These are phyloP conservation scores for Gracilinanus agilis DNA, from an alignment of 2,113 vertebrate species.

Conservation along the genomic window DNA sequence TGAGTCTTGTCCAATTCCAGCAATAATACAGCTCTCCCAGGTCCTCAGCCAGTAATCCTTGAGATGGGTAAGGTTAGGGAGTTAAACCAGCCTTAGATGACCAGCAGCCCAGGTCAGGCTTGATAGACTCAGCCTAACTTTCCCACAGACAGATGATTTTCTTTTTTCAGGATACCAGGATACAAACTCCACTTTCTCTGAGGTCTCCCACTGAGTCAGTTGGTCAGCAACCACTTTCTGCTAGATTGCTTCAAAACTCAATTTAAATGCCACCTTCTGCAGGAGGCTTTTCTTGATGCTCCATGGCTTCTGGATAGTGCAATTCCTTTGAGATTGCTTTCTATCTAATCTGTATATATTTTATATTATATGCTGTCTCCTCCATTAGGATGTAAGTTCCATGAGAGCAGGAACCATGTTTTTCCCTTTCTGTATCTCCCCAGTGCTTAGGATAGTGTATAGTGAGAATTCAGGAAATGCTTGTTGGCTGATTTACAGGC, in stretches of 20 bases:
- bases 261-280: background rate
- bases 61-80: too few species aligned
- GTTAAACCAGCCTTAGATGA: too few species aligned
- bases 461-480: background rate
- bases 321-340: background rate
- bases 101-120: too few species aligned
- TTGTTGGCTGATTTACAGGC: background rate
- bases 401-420: background rate
- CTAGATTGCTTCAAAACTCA: background rate
- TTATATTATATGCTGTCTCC: background rate
- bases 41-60: too few species aligned
- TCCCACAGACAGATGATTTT: too few species aligned
- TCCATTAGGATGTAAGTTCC: background rate
- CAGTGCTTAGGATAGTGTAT: background rate
- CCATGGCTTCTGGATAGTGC: background rate
- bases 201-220: too few species aligned
- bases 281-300: background rate
- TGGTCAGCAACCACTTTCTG: too few species aligned
- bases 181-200: too few species aligned
- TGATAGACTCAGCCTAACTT: too few species aligned
- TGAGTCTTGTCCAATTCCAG: too few species aligned
- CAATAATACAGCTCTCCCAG: too few species aligned
- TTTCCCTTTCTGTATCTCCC: background rate
- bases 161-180: too few species aligned
- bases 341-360: background rate